Evolutionary conservation across 2,797 vertebrate species (phyloP).

Genomic region (Molossus alvarezi): DNA sequence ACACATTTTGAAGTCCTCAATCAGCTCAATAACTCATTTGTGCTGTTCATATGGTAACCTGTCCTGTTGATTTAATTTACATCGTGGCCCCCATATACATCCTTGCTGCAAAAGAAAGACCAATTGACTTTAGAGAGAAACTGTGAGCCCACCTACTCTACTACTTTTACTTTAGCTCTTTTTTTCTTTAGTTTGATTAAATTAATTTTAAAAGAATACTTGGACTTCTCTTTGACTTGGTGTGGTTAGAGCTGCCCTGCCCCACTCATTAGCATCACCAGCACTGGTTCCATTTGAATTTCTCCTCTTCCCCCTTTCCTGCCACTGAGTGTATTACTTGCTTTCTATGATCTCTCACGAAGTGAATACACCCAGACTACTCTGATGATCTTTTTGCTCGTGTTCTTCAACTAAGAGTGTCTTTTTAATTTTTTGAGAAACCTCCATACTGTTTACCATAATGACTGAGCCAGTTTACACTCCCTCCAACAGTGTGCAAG

Average conservation of each 20-base stretch:
- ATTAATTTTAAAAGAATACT: not conserved
- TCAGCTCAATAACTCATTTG: not conserved
- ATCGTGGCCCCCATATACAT: not conserved
- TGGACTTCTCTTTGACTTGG: not conserved
- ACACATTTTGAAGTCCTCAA: not conserved
- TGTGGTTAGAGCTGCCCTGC: not conserved
- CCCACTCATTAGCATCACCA: not conserved
- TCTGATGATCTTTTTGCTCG: not conserved
- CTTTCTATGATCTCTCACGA: not conserved
- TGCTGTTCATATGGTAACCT: not conserved
- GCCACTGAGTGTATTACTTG: not conserved
- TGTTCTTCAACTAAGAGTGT: not conserved
- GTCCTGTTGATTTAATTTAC: not conserved
- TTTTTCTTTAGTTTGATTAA: slow-evolving; percentile 18
- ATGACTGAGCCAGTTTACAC: not conserved
- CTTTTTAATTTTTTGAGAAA: not conserved
- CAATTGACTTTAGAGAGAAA: not conserved
- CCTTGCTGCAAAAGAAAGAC: not conserved
- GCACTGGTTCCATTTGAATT: not conserved
- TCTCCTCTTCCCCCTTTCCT: not conserved
- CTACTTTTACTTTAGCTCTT: not conserved
- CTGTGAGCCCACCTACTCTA: not conserved
- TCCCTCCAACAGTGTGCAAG: not conserved
- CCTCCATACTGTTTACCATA: not conserved
- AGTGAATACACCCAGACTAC: not conserved